Evolutionary conservation across 2,113 vertebrate species (phyloP).

Genomic region (Rousettus leschenaultii): DNA sequence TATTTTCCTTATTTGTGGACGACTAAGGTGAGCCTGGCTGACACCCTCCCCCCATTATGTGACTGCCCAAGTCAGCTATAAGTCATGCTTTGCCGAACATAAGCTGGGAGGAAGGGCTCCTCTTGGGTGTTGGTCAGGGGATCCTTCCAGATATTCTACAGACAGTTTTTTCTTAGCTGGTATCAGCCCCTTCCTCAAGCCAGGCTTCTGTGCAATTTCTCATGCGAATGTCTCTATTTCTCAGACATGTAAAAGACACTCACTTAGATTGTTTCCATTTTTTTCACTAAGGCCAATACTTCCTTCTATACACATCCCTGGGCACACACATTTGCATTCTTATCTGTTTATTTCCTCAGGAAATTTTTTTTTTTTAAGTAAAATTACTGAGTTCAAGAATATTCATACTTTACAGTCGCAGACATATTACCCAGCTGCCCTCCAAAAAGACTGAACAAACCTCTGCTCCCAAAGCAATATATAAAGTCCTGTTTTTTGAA

Average conservation of each 20-base stretch:
- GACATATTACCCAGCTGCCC: not conserved
- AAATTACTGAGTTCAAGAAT: not conserved
- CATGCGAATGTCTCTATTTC: not conserved
- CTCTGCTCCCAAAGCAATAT: not conserved
- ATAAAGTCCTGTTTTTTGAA: not conserved
- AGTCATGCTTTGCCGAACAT: not conserved
- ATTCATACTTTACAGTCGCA: not conserved
- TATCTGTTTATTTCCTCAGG: not conserved
- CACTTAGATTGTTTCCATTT: not conserved
- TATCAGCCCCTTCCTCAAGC: not conserved
- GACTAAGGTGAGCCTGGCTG: not conserved
- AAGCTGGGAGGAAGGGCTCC: not conserved
- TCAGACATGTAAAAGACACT: not conserved
- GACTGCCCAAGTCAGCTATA: accelerated
- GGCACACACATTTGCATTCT: not conserved
- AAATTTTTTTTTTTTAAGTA: not conserved
- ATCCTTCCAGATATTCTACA: not conserved
- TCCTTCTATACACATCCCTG: not conserved
- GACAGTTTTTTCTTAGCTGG: not conserved
- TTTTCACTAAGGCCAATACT: not conserved
- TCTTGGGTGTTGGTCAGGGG: not conserved
- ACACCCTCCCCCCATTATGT: not conserved
- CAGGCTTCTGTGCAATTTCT: not conserved
- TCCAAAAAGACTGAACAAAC: not conserved
- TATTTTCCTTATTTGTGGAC: not conserved